phyloP scores from a whole-genome alignment of 1,140 invertebrate species.

The Rhizoglyphus robini region DNA sequence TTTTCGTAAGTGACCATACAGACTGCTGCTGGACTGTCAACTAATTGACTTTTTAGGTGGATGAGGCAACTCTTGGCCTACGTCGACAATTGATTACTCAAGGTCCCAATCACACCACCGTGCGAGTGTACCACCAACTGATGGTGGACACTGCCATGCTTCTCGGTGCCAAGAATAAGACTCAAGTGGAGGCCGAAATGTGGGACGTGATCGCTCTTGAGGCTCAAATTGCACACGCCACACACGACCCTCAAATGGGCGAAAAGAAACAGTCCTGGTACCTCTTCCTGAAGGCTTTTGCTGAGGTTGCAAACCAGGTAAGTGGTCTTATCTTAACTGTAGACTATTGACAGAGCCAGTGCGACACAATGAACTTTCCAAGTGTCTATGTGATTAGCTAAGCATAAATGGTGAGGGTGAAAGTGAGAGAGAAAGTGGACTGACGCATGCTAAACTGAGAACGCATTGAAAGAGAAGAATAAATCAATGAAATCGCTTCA shows the following conservation, averaged over 20 bases:
- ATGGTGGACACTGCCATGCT: slow-evolving; percentile 62
- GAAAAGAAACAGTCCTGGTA: slow-evolving; percentile 19
- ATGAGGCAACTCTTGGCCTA: slow-evolving; percentile 71
- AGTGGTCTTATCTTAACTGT: too few species aligned
- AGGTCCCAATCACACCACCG: slow-evolving; percentile 41
- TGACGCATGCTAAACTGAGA: too few species aligned
- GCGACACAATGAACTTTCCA: too few species aligned
- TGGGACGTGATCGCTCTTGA: slow-evolving; percentile 56
- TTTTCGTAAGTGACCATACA: slow-evolving; percentile 54
- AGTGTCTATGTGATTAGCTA: too few species aligned
- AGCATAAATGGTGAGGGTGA: too few species aligned
- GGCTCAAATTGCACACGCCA: slow-evolving; percentile 52
- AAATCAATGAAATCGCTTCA: too few species aligned
- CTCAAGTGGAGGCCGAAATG: slow-evolving; percentile 41
- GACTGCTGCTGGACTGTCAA: not conserved
- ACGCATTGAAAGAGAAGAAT: too few species aligned
- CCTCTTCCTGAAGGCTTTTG: slow-evolving; percentile 13
- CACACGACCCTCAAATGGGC: slow-evolving; percentile 10
- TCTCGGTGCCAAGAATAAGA: slow-evolving; percentile 45
- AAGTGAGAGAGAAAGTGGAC: too few species aligned
- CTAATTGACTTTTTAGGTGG: slow-evolving; percentile 46
- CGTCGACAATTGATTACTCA: slow-evolving; percentile 58
- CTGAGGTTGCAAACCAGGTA: slow-evolving; percentile 19
- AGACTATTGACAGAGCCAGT: too few species aligned
- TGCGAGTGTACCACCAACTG: slow-evolving; percentile 37